Base-by-base conservation (phyloP, 2,888 invertebrate genomes). In the Rhagonycha lutea region DNA sequence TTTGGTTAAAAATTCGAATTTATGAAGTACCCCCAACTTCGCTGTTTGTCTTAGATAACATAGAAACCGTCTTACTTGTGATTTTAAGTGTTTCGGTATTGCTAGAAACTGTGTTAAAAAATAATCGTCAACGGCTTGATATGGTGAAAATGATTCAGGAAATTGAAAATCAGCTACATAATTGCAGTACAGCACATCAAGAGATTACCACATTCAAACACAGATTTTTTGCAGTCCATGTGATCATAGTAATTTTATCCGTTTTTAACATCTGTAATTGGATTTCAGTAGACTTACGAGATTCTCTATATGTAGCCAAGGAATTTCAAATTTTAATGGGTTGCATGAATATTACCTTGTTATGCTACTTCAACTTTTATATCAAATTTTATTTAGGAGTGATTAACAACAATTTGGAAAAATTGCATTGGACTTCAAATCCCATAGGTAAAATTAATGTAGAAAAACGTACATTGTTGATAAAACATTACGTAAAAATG, bases 401-500 rank as follows among this genome's bases (percentile, higher is more conserved):
- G 9, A 65, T 65, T 18, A 65, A 65, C 14, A 14, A 65, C n/a
- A 47, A 47, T n/a, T n/a, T 47, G n/a, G 47, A 47, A 47, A 47
- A n/a, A 47, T 4, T 47, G n/a, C 0, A n/a, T n/a, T 47, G n/a
- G n/a, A n/a, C 47, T 2, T 10, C n/a, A n/a, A 8, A 18, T 18
- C 18, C 18, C 18, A 18, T 18, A 18, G 2, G 18, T 18, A 18
- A 18, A 18, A 18, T 18, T 7, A 12, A 24, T 8, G 5, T 5
- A n/a, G 3, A 18, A 14, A 4, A 24, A 26, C 0, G 0, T 12
- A 23, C 62, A 2, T 18, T 7, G 12, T 14, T 23, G 9, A 14
- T 65, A 4, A 2, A 18, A 4, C 23, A 11, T 14, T 74, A 75
- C 29, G n/a, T 78, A 18, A 76, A 75, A 70, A 18, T 18, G 60